Evolutionary conservation across 2,113 vertebrate species (phyloP).

Genomic region (Bungarus multicinctus): DNA sequence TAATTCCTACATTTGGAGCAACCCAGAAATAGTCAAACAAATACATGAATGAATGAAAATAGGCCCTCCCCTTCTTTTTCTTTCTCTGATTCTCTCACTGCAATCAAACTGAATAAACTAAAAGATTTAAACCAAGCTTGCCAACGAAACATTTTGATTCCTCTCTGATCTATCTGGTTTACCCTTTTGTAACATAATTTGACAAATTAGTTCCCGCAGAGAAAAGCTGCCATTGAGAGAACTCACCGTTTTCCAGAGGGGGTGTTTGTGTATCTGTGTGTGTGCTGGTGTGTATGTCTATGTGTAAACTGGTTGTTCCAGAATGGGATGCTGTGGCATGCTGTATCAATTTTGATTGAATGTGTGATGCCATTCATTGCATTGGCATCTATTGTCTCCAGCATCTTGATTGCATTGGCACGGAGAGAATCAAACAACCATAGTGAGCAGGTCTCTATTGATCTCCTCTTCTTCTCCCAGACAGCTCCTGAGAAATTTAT

Average conservation of each 20-base stretch:
- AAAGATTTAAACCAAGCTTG: neutral
- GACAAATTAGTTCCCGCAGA: neutral
- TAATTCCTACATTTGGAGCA: neutral
- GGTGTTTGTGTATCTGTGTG: neutral
- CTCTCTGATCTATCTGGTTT: neutral
- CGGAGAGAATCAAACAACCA: constrained; percentile 55
- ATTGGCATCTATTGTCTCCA: constrained; percentile 58
- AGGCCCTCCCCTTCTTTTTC: neutral
- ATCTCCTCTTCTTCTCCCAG: constrained; percentile 29
- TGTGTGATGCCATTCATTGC: constrained; percentile 44
- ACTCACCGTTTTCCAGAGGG: neutral
- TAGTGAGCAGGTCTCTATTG: constrained; percentile 49
- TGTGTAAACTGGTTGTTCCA: constrained; percentile 48
- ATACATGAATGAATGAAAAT: neutral
- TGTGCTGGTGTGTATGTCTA: neutral
- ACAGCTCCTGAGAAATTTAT: neutral
- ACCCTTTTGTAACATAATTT: neutral
- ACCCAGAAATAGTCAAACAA: neutral
- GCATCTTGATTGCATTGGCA: constrained; percentile 64
- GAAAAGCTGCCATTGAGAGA: constrained; percentile 2
- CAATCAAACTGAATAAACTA: neutral
- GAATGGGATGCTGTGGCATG: constrained; percentile 60
- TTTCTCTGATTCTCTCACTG: neutral
- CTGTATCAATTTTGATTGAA: constrained; percentile 68
- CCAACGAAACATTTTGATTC: neutral